Conservation (phyloP, 2,797 vertebrate species). For the Tiaroga cobitis region DNA sequence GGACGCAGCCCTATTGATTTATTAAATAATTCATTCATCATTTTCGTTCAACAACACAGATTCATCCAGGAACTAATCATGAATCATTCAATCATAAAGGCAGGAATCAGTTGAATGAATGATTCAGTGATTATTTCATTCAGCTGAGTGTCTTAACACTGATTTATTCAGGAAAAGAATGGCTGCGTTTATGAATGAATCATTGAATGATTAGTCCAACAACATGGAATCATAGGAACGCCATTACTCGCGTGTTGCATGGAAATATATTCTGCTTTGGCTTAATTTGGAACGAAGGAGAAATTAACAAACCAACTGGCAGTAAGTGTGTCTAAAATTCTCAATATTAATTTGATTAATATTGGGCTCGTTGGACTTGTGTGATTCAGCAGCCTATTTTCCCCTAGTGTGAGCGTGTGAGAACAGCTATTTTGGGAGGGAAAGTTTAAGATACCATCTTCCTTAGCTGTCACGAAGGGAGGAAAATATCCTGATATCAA, state of each 20-base stretch:
- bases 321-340: background rate
- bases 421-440: slow-evolving; percentile 22
- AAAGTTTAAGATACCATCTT: slow-evolving; percentile 69
- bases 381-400: background rate
- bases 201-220: background rate
- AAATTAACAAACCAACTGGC: background rate
- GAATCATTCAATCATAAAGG: background rate
- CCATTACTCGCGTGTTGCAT: background rate
- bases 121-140: background rate
- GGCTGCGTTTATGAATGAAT: background rate
- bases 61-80: background rate
- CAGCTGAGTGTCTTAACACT: background rate
- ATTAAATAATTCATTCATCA: background rate
- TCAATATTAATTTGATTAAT: background rate
- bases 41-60: background rate
- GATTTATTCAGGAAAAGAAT: too few species aligned
- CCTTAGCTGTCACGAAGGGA: slow-evolving; percentile 62
- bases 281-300: background rate
- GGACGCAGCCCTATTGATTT: background rate
- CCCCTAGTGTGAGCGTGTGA: background rate
- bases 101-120: background rate
- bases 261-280: background rate
- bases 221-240: background rate
- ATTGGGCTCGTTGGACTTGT: background rate
- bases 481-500: slow-evolving; percentile 48